Evolutionary conservation across 2,113 vertebrate genomes (phyloP), one percentile per base, ranked within the genome.

Genomic region (Sebastes fasciatus): DNA sequence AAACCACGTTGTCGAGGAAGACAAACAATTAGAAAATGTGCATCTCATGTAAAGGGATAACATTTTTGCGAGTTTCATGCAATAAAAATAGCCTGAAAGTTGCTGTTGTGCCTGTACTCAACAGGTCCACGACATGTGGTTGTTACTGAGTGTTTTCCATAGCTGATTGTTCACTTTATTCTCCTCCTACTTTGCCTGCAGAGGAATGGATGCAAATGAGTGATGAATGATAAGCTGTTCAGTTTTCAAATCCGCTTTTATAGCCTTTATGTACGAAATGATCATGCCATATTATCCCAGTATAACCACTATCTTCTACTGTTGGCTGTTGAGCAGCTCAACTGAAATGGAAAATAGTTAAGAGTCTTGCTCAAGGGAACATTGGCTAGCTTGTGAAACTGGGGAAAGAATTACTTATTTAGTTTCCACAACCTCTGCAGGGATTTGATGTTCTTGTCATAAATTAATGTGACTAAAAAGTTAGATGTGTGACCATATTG

Each of bases 141-240:
- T 71, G 11, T 65, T 42, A 42, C 21, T 49, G 23, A 40, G 23
- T 2, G 4, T 8, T 68, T 43, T 70, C 40, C 6, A 43, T 42
- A 17, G 7, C 16, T 45, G 11, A 23, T 42, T 13, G 58, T 48
- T 62, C 6, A 7, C 17, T 13, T 55, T 19, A 12, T 23, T 42
- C 6, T 43, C 45, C 12, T 66, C n/a, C 7, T 43, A 1, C 21
- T 61, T 83, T 80, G 13, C 45, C 58, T 71, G 49, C 67, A 69
- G 49, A 69, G 26, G 52, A 58, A 16, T 57, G 40, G 4, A 61
- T 74, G 52, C 60, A 66, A 74, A 65, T 45, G 13, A 62, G 8
- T 66, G 7, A 21, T 34, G 34, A 34, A 34, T 34, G 60, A 65
- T 8, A 8, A 19, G 14, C 21, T 13, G 17, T 45, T 45, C 0